Evolutionary conservation across 2,888 invertebrate genomes (phyloP), one percentile per base, ranked within the genome.

Genomic region (Tinea trinotella): DNA sequence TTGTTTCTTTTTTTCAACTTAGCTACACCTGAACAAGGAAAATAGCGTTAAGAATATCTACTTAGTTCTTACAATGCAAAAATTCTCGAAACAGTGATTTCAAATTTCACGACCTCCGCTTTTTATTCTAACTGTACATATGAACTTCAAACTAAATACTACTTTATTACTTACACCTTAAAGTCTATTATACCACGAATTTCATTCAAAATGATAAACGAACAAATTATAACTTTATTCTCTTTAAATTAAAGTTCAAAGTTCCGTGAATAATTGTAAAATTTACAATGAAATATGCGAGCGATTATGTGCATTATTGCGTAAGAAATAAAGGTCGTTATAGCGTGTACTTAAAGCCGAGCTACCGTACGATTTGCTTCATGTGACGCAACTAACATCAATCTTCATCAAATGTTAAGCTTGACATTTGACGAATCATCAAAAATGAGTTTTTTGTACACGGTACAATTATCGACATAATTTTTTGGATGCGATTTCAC

Each of bases 321-420:
- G 7, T 10, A 30, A 2, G 30, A 4, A 30, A 30, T 30, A 30
- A 30, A 2, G 7, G 30, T 30, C 9, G 2, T 30, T 30, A 10
- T 30, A 7, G 30, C 7, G 2, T 30, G 30, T 4, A 30, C 7
- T 4, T 10, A 7, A 30, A 30, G n/a, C 40, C 13, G 9, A 12
- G 50, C 50, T 50, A 50, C 50, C 50, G 50, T 50, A 50, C 50
- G 50, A 50, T 50, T 50, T 24, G 50, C 50, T 50, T 12, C 24
- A 24, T 3, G 50, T 50, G 50, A 50, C 50, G 50, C 24, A 50
- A 50, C 12, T 7, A 13, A 50, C 24, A 58, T 57, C 68, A 76
- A 76, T 74, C 67, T 75, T 76, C 74, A 75, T 74, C 70, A 71
- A 74, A 70, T 60, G 63, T 66, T 62, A 63, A 65, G 66, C 68